A percentile compares a stretch with the other conserved stretches of the same genome.
Conservation (phyloP, 2,888 invertebrate species). For the Therioaphis trifolii region DNA sequence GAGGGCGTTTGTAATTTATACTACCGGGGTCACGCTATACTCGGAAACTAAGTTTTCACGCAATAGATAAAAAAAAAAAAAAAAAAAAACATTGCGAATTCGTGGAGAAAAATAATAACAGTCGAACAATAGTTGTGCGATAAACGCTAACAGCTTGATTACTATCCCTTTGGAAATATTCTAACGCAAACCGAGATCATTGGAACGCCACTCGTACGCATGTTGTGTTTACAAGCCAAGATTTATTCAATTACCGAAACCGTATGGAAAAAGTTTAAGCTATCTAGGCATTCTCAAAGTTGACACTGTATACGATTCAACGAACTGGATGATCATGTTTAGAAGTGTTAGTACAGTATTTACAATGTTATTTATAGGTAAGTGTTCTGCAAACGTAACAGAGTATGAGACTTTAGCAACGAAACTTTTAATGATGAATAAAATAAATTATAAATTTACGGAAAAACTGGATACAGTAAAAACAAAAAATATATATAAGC, state of each 20-base stretch:
- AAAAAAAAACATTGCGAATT: neutral
- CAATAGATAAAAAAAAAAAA: constrained; percentile 2
- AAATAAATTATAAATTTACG: neutral
- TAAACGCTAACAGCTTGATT: no score
- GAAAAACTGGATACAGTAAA: no score
- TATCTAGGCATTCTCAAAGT: neutral
- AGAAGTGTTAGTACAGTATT: no score
- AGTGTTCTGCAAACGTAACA: neutral
- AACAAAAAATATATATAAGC: neutral
- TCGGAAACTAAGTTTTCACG: constrained; percentile 33
- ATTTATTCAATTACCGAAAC: no score
- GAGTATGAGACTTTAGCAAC: neutral
- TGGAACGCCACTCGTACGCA: no score
- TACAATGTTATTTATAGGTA: neutral
- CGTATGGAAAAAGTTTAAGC: neutral
- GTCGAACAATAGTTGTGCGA: no score
- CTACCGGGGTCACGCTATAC: constrained; percentile 26
- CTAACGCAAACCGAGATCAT: no score
- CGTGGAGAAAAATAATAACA: neutral
- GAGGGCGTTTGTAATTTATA: constrained; percentile 44
- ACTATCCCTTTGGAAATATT: no score
- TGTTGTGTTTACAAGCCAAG: no score
- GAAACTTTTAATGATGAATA: constrained; percentile 8
- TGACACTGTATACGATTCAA: neutral
- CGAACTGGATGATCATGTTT: neutral